A percentile compares a stretch with the other conserved stretches of the same genome.
Evolutionary conservation across 1,140 invertebrate species (phyloP).

Genomic region (Brachionus koreanus): DNA sequence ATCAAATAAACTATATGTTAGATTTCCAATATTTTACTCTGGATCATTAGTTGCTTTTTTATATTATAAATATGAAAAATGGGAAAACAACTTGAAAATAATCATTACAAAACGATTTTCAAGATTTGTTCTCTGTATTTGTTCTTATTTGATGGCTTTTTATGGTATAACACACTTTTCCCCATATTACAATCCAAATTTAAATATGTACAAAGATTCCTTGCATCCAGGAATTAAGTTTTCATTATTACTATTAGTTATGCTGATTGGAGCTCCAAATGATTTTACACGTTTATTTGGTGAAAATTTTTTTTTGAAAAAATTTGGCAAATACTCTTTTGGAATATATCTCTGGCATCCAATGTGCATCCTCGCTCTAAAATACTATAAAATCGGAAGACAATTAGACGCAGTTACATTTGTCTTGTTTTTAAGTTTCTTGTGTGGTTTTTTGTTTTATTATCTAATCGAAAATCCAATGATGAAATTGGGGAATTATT

Average conservation of each 20-base stretch:
- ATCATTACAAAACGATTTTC: neutral
- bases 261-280: slow-evolving; percentile 2
- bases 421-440: neutral
- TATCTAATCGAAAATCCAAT: no score
- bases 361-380: no score
- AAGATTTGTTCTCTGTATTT: neutral
- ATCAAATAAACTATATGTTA: neutral
- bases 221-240: neutral
- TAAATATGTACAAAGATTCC: neutral
- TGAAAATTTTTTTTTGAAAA: slow-evolving; percentile 10
- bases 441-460: neutral
- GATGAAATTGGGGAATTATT: slow-evolving; percentile 19
- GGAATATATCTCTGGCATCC: no score
- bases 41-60: neutral
- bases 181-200: neutral
- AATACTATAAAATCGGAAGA: neutral
- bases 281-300: neutral
- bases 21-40: neutral
- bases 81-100: neutral
- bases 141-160: neutral
- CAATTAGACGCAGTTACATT: neutral
- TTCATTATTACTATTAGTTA: neutral
- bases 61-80: no score
- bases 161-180: neutral
- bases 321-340: slow-evolving; percentile 1